Base-by-base conservation (phyloP, 2,888 invertebrate genomes). In the Rhaphigaster nebulosa region DNA sequence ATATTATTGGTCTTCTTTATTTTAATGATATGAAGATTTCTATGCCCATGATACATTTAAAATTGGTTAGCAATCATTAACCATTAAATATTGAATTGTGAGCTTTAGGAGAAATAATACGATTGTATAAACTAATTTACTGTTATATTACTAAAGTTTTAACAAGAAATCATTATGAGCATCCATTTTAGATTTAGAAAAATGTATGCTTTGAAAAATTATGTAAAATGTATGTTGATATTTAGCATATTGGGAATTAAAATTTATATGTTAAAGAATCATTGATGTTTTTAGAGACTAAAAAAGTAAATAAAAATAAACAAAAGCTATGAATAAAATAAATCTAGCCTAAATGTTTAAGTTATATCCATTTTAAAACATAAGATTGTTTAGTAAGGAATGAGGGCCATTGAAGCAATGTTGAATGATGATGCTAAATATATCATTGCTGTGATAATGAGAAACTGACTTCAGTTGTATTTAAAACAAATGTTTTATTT, bases 381-480 rank as follows among this genome's bases (percentile, higher is more conserved):
- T 34, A 70, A 34, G 8, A 34, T 70, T 34, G 34, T 34, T 70
- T 34, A 34, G 34, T 70, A 23, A 70, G 70, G 34, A 70, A 70
- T 34, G 34, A 34, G 18, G 10, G 34, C 15, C 65, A 29, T 34
- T 88, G 88, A 88, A 60, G 12, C 34, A 34, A 56, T 38, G 1
- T 65, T 38, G 88, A 88, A 60, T 87, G 87, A 87, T 87, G 26
- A 87, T 54, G 56, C 29, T 65, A n/a, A 88, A 65, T 65, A 88
- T 88, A 88, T 88, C 88, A 88, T 88, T 88, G 60, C 88, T 88
- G 88, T 88, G 88, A 88, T 88, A 88, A 65, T 88, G 88, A 88
- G 65, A 45, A 29, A 88, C 65, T 88, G 88, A n/a, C 60, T 65
- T 26, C 88, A 65, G 34, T 34, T 56, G 23, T 38, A 38, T 65